Evolutionary conservation across 2,113 vertebrate species (phyloP).

Genomic region (Lepidothrix coronata): DNA sequence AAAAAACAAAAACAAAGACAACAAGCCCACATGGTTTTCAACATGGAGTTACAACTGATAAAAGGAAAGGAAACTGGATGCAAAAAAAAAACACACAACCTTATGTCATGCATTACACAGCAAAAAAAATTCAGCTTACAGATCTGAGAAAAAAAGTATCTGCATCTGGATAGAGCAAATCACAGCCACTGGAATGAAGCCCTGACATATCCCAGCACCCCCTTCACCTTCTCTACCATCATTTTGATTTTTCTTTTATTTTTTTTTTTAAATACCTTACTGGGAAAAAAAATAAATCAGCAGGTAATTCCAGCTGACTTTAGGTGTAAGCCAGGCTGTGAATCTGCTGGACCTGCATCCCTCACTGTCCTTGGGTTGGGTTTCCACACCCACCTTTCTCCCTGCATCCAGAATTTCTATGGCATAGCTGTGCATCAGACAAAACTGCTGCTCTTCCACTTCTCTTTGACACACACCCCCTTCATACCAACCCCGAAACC

Average conservation of each 20-base stretch:
- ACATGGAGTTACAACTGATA: not conserved
- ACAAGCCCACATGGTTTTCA: not conserved
- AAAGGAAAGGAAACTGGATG: not conserved
- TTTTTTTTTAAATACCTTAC: not conserved
- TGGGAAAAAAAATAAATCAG: not conserved
- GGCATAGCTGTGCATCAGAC: not conserved
- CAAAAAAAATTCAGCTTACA: not conserved
- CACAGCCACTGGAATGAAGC: not conserved
- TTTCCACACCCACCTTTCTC: fast-evolving
- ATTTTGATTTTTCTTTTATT: fast-evolving
- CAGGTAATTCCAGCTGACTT: not conserved
- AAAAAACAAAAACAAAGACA: not conserved
- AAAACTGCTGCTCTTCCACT: not conserved
- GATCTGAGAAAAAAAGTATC: not conserved
- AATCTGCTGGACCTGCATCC: not conserved
- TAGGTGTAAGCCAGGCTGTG: not conserved
- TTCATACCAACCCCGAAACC: not conserved
- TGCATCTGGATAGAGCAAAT: not conserved
- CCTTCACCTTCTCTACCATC: not conserved
- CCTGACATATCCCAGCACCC: not conserved
- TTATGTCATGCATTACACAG: not conserved
- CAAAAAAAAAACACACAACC: not conserved
- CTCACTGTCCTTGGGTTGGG: not conserved
- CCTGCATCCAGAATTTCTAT: not conserved
- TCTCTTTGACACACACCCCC: not conserved